phyloP scores from a whole-genome alignment of 1,140 invertebrate species.

The Chelonus insularis region DNA sequence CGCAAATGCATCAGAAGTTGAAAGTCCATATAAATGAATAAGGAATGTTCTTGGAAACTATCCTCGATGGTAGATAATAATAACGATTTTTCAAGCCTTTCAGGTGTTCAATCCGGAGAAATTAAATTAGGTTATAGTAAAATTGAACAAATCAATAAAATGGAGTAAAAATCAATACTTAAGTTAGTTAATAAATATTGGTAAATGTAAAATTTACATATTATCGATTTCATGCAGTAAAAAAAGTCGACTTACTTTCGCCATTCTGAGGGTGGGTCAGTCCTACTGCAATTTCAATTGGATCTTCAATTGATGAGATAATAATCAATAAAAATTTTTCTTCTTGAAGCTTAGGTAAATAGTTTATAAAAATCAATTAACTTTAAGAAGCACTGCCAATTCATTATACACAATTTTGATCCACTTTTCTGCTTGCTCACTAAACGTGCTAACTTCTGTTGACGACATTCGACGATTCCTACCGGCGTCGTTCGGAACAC shows the following conservation, averaged over 20 bases:
- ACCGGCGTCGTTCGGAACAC: constrained; percentile 24
- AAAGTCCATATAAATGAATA: no score
- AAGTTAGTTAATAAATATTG: background rate
- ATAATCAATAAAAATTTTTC: background rate
- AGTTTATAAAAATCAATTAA: no score
- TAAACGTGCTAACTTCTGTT: background rate
- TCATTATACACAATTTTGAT: background rate
- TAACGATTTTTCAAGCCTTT: no score
- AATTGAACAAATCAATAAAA: no score
- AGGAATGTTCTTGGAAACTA: no score
- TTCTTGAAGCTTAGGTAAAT: no score
- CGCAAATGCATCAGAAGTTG: no score
- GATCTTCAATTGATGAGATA: background rate
- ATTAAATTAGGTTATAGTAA: no score
- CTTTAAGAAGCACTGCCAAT: background rate
- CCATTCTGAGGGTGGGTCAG: constrained; percentile 21
- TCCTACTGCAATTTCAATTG: background rate
- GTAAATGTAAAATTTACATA: no score
- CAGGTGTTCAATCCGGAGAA: no score
- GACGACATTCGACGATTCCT: constrained; percentile 14
- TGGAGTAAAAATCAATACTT: background rate
- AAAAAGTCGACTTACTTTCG: constrained; percentile 21
- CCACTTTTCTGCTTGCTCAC: background rate
- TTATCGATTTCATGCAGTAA: background rate
- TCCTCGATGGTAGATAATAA: no score